Evolutionary conservation across 2,113 vertebrate species (phyloP).

Genomic region (Globicephala melas): DNA sequence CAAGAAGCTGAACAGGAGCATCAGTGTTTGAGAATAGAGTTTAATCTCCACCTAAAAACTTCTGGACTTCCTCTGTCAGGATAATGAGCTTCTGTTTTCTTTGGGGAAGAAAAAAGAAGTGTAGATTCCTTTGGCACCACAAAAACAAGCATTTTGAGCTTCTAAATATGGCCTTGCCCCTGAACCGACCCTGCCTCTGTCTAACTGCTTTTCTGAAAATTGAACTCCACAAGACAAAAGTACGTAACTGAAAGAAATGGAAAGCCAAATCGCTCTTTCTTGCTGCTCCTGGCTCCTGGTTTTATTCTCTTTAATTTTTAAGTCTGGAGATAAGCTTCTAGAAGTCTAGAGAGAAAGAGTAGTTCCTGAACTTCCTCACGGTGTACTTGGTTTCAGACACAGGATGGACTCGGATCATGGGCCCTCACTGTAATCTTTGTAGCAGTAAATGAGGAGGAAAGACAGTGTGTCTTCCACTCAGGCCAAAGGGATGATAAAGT

Average conservation of each 20-base stretch:
- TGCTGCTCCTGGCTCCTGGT: not conserved
- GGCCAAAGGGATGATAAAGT: not conserved
- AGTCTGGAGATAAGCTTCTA: not conserved
- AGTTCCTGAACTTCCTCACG: not conserved
- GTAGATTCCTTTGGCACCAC: slow-evolving; percentile 48
- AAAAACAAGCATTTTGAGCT: not conserved
- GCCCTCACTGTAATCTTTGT: not conserved
- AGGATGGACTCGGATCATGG: no score
- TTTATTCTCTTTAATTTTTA: not conserved
- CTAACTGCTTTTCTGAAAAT: not conserved
- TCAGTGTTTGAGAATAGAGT: slow-evolving; percentile 62
- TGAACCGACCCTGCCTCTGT: not conserved
- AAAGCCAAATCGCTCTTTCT: not conserved
- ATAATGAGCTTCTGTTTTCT: slow-evolving; percentile 78
- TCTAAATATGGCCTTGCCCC: not conserved
- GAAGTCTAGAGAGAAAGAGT: not conserved
- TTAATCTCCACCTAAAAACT: slow-evolving; percentile 73
- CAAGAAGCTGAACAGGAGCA: slow-evolving; percentile 75
- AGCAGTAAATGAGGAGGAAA: not conserved
- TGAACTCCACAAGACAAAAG: not conserved
- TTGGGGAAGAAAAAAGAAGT: slow-evolving; percentile 44
- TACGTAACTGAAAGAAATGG: accelerated
- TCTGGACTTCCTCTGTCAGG: slow-evolving; percentile 48
- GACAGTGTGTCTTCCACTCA: not conserved
- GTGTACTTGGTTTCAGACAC: not conserved